A percentile compares a stretch with the other conserved stretches of the same genome.
Evolutionary conservation across 2,888 invertebrate species (phyloP).

Genomic region (Hirudinaria manillensis): DNA sequence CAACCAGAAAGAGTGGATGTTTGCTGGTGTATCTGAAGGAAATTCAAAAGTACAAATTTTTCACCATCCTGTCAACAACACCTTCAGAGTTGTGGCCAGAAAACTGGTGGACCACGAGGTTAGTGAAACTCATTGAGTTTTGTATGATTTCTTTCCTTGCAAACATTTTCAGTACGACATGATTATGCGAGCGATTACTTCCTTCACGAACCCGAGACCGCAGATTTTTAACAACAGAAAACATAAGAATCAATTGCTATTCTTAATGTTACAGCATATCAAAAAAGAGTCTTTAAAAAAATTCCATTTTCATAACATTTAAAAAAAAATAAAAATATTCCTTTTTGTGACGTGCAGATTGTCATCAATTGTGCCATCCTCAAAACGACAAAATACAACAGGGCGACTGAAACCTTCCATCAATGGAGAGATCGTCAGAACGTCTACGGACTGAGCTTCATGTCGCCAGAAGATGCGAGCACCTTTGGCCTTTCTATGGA

Average conservation of each 20-base stretch:
- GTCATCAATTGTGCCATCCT: conserved; percentile 33
- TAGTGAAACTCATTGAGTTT: background rate
- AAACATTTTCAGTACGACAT: no score
- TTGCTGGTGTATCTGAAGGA: conserved; percentile 29
- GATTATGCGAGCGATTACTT: no score
- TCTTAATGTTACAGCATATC: no score
- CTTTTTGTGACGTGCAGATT: conserved; percentile 19
- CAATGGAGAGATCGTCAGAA: conserved; percentile 32
- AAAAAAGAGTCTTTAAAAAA: no score
- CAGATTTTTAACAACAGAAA: no score
- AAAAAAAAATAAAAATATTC: no score
- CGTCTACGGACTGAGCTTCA: conserved; percentile 31
- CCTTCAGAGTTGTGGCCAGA: conserved; percentile 33
- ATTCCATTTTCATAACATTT: no score
- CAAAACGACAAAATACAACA: conserved; percentile 31
- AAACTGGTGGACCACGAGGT: conserved; percentile 31
- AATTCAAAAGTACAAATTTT: conserved; percentile 34
- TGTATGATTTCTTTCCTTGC: background rate
- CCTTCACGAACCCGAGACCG: no score
- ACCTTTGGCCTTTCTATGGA: conserved; percentile 28
- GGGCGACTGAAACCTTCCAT: conserved; percentile 32
- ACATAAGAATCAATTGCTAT: no score
- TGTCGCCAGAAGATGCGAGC: conserved; percentile 24
- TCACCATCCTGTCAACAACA: conserved; percentile 29
- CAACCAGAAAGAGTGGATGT: conserved; percentile 25